These are phyloP conservation scores for Meteorus sp. DNA, from an alignment of 1,140 invertebrate species.

Conservation along the genomic window DNA sequence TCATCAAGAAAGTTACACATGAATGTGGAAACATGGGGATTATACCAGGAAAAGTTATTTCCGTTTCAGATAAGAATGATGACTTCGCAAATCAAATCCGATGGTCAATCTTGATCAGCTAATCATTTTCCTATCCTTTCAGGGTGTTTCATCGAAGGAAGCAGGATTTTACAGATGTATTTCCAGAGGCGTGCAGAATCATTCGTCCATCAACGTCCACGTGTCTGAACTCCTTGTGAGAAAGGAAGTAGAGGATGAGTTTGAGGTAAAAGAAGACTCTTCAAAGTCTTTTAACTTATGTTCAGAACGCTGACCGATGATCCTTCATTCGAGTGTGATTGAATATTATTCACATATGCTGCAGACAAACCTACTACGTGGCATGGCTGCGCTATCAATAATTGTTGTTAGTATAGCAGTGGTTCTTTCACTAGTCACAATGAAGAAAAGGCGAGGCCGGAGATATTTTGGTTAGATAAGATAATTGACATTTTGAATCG, in stretches of 20 bases:
- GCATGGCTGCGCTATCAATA: slow-evolving; percentile 47
- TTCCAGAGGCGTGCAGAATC: slow-evolving; percentile 62
- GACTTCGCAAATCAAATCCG: too few relatives aligned
- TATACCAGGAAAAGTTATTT: too few relatives aligned
- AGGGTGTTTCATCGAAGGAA: slow-evolving; percentile 65
- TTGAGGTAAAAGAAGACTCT: slow-evolving; percentile 48
- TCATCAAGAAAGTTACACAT: too few relatives aligned
- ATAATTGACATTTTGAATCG: background rate
- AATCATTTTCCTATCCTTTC: slow-evolving; percentile 35
- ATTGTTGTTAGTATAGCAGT: slow-evolving; percentile 45
- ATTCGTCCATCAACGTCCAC: slow-evolving; percentile 58
- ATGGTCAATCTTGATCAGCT: background rate
- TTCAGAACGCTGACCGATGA: background rate
- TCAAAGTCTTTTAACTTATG: slow-evolving; percentile 1
- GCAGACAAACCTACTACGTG: slow-evolving; percentile 49
- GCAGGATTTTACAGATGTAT: slow-evolving; percentile 67
- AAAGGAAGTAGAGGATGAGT: slow-evolving; percentile 56
- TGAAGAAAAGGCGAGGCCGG: slow-evolving; percentile 38
- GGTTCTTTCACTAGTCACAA: slow-evolving; percentile 42
- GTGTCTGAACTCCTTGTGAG: slow-evolving; percentile 66
- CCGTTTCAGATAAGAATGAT: too few relatives aligned
- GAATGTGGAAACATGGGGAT: too few relatives aligned
- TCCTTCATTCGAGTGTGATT: slow-evolving; percentile 10
- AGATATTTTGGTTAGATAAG: slow-evolving; percentile 48
- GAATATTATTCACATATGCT: slow-evolving; percentile 18